phyloP scores from a whole-genome alignment of 2,888 invertebrate species.

The Tipula helvola region DNA sequence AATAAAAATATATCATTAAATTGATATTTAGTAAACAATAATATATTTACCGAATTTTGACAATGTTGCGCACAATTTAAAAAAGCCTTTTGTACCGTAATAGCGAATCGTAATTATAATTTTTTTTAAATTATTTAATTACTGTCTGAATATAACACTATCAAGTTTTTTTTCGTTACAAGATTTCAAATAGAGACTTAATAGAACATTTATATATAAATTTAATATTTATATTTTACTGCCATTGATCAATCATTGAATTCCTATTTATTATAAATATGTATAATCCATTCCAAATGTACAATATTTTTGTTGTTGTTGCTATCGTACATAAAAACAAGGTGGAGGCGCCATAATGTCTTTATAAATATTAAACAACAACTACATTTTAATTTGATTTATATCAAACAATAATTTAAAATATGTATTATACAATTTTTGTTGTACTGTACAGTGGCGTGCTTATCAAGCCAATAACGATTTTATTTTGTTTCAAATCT shows the following conservation, averaged over 20 bases:
- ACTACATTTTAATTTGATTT: neutral
- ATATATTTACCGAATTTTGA: too few species aligned
- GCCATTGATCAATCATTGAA: neutral
- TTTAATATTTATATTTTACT: neutral
- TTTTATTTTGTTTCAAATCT: too few species aligned
- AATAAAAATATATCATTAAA: too few species aligned
- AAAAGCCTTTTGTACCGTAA: too few species aligned
- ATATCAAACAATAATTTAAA: neutral
- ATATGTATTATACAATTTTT: neutral
- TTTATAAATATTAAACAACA: neutral
- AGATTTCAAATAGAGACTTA: neutral
- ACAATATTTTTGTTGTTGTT: neutral
- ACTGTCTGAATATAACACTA: too few species aligned
- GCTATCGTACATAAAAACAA: neutral
- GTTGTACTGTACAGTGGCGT: neutral
- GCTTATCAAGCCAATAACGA: neutral
- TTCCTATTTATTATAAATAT: neutral
- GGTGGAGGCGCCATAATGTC: neutral
- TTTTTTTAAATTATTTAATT: too few species aligned
- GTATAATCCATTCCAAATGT: neutral
- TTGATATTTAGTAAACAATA: too few species aligned
- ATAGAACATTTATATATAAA: neutral
- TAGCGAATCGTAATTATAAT: too few species aligned
- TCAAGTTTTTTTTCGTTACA: too few species aligned
- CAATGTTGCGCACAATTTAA: too few species aligned